Evolutionary conservation across 1,140 invertebrate genomes (phyloP).

Genomic region (Eurosta solidaginis): DNA sequence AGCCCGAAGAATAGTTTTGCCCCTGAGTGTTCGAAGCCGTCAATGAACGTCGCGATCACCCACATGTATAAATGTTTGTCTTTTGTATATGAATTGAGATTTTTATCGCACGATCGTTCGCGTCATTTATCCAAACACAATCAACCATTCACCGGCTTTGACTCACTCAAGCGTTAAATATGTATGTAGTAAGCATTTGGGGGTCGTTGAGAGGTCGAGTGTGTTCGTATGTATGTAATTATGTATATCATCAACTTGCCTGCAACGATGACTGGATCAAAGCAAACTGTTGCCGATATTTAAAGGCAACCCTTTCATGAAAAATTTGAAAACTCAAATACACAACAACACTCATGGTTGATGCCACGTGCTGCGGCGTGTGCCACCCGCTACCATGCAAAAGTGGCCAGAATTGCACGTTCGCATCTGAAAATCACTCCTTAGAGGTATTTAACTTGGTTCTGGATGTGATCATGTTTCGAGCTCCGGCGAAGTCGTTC

Average conservation of each 20-base stretch:
- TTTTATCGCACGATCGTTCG: conserved; percentile 24
- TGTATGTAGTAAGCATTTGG: not conserved
- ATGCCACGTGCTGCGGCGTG: not conserved
- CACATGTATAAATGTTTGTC: not conserved
- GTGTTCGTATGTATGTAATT: conserved; percentile 1
- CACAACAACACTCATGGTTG: not conserved
- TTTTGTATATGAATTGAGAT: conserved; percentile 11
- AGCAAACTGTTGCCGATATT: not conserved
- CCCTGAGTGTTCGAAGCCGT: not conserved
- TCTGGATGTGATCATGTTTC: too few relatives aligned
- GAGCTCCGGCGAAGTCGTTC: too few relatives aligned
- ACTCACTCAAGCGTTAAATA: conserved; percentile 19
- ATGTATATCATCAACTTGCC: not conserved
- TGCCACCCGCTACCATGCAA: conserved; percentile 19
- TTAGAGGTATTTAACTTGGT: too few relatives aligned
- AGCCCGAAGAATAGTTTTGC: not conserved
- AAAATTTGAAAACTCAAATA: not conserved
- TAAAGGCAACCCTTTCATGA: not conserved
- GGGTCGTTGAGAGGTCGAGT: not conserved
- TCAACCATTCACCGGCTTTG: conserved; percentile 3
- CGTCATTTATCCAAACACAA: conserved; percentile 24
- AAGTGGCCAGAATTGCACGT: too few relatives aligned
- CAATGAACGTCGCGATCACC: not conserved
- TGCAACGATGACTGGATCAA: not conserved
- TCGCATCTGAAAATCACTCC: too few relatives aligned